phyloP scores from a whole-genome alignment of 2,113 vertebrate genomes.

The Epinephelus moara region DNA sequence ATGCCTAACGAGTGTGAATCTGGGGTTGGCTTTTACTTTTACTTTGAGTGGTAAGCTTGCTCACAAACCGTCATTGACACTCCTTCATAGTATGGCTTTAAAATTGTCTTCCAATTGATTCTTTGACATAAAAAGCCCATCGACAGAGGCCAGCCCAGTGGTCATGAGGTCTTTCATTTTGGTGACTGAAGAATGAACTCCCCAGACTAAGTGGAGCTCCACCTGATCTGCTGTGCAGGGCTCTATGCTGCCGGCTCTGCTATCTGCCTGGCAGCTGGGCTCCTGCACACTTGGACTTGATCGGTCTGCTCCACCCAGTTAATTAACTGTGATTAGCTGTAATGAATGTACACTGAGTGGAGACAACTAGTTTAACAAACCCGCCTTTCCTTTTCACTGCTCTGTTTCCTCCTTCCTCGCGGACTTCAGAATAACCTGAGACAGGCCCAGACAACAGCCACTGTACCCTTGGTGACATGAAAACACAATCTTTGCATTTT shows the following conservation, averaged over 20 bases:
- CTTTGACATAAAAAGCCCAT: not conserved
- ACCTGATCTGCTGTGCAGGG: constrained; percentile 17
- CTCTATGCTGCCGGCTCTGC: not conserved
- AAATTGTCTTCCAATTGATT: not conserved
- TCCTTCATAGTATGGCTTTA: no score
- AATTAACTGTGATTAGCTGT: constrained; percentile 57
- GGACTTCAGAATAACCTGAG: constrained; percentile 11
- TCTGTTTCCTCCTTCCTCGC: constrained; percentile 1
- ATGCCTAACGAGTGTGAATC: no score
- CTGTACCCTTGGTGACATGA: not conserved
- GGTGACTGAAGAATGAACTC: constrained; percentile 21
- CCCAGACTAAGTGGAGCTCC: not conserved
- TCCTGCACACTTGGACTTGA: constrained; percentile 11
- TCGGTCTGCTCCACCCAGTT: constrained; percentile 32
- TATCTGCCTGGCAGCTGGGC: constrained; percentile 28
- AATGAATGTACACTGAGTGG: constrained; percentile 44
- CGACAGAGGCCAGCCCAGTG: not conserved
- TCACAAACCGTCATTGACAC: no score
- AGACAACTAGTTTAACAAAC: constrained; percentile 41
- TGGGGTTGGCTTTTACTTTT: no score
- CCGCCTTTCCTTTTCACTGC: constrained; percentile 14
- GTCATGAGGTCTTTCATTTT: not conserved
- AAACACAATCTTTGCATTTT: constrained; percentile 19
- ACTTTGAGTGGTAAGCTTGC: no score
- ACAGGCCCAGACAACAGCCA: constrained; percentile 47